Percentiles rank a stretch among this genome's conserved stretches.
Evolutionary conservation across 2,888 invertebrate genomes (phyloP).

Genomic region (Drosophila meridionalis): DNA sequence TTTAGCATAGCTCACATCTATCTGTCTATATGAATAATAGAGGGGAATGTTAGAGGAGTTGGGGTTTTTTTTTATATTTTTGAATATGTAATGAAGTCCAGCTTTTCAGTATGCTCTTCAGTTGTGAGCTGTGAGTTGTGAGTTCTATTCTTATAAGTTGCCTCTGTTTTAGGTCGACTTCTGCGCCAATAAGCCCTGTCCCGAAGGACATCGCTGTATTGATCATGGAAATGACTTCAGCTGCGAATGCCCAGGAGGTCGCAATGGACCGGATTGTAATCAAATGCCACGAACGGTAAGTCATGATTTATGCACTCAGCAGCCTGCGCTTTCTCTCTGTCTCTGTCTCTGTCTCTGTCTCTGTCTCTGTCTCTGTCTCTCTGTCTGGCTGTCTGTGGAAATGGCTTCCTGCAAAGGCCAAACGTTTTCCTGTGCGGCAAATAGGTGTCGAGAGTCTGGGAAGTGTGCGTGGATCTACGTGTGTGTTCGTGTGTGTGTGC

Average conservation of each 20-base stretch:
- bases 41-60: neutral
- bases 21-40: conserved; percentile 26
- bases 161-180: conserved; percentile 87
- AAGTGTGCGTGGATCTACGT: conserved; percentile 5
- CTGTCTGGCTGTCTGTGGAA: neutral
- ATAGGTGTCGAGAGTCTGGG: neutral
- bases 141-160: conserved; percentile 13
- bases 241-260: conserved; percentile 90
- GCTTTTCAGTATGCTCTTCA: conserved; percentile 44
- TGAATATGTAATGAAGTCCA: conserved; percentile 74
- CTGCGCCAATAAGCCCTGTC: conserved; percentile 90
- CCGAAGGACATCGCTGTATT: conserved; percentile 88
- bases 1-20: conserved; percentile 37
- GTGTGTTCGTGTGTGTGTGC: conserved; percentile 8
- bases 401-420: conserved; percentile 41
- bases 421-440: conserved; percentile 12
- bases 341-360: neutral
- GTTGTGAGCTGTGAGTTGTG: conserved; percentile 27
- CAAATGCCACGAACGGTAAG: conserved; percentile 89
- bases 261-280: conserved; percentile 89
- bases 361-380: neutral
- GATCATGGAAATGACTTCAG: conserved; percentile 91
- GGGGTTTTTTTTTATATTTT: conserved; percentile 44
- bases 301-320: conserved; percentile 82
- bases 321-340: conserved; percentile 15